These are phyloP conservation scores for Chromis chromis DNA, from an alignment of 2,797 vertebrate genomes.

Conservation along the genomic window DNA sequence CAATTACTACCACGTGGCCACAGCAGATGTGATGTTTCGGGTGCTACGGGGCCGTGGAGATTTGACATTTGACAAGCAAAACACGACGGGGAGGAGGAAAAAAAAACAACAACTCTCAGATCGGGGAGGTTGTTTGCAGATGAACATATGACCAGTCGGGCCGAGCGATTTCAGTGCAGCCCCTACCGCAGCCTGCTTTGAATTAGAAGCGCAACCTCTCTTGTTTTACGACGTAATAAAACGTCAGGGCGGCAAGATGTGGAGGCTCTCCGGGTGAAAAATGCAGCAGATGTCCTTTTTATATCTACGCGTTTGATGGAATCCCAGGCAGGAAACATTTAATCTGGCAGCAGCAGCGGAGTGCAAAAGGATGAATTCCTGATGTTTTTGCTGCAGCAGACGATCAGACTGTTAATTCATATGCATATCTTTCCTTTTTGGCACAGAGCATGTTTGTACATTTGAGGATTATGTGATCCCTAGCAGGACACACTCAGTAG, in stretches of 20 bases:
- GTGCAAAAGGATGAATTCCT: not conserved
- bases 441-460: conserved; percentile 18
- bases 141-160: conserved; percentile 18
- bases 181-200: conserved; percentile 41
- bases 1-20: conserved; percentile 46
- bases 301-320: conserved; percentile 39
- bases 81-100: conserved; percentile 39
- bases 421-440: conserved; percentile 30
- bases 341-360: not conserved
- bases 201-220: conserved; percentile 61
- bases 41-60: conserved; percentile 22
- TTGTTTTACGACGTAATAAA: conserved; percentile 61
- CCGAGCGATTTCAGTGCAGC: conserved; percentile 16
- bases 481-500: not conserved
- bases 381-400: conserved; percentile 14
- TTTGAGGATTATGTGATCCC: not conserved
- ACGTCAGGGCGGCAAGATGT: conserved; percentile 26
- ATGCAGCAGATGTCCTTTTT: conserved; percentile 54
- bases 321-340: conserved; percentile 19
- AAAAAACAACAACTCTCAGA: not conserved
- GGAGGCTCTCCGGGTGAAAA: conserved; percentile 19
- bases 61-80: conserved; percentile 48
- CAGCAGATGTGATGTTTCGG: conserved; percentile 46
- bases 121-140: not conserved
- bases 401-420: conserved; percentile 45